Percentiles rank a stretch among this genome's conserved stretches.
phyloP scores from a whole-genome alignment of 2,888 invertebrate genomes.

The Scaptomyza tumidula region DNA sequence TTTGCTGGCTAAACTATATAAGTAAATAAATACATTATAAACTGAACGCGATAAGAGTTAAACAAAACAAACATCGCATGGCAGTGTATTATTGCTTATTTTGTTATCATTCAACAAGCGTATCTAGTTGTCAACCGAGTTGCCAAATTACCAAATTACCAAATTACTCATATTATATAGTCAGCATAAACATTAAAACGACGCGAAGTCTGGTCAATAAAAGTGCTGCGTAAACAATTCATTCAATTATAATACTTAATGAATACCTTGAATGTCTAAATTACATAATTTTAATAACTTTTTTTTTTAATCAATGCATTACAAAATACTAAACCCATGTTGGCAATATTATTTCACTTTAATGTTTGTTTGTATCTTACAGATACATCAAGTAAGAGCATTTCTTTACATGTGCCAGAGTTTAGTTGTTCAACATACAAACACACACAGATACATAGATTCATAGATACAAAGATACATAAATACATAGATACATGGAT shows the following conservation, averaged over 20 bases:
- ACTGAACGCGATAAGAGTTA: constrained; percentile 39
- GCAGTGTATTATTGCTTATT: not conserved
- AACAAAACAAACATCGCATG: constrained; percentile 15
- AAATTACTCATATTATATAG: constrained; percentile 11
- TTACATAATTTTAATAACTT: constrained; percentile 11
- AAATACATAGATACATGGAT: no score
- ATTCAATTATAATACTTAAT: constrained; percentile 55
- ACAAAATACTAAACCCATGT: no score
- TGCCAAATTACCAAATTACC: constrained; percentile 20
- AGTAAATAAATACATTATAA: constrained; percentile 5
- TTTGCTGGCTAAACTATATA: constrained; percentile 3
- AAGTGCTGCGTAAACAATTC: constrained; percentile 45
- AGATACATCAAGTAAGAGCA: constrained; percentile 15
- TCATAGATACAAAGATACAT: no score
- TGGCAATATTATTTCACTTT: not conserved
- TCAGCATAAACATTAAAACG: constrained; percentile 34
- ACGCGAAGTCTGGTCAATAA: constrained; percentile 9
- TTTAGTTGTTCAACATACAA: constrained; percentile 6
- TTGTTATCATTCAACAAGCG: constrained; percentile 21
- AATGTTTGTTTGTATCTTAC: constrained; percentile 30
- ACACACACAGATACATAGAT: not conserved
- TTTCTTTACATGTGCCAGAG: constrained; percentile 20
- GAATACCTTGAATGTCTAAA: constrained; percentile 23
- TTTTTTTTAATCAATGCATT: no score
- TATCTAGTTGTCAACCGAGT: constrained; percentile 14